phyloP scores from a whole-genome alignment of 2,888 invertebrate species.

The Agrotis ipsilon region DNA sequence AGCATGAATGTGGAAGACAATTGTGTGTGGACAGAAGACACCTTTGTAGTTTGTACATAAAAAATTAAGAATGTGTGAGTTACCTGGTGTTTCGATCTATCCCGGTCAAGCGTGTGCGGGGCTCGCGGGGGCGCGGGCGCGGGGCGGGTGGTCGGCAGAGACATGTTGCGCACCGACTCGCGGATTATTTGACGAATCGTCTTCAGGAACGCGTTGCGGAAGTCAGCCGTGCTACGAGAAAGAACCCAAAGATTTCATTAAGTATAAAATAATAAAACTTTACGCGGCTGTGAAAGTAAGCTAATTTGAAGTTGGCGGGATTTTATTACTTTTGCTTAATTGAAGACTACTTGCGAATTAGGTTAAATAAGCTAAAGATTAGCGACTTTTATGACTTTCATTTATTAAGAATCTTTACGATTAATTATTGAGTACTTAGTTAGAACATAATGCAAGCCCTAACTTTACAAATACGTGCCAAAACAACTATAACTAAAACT shows the following conservation, averaged over 20 bases:
- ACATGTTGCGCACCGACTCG: conserved; percentile 99
- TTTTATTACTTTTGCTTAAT: conserved; percentile 24
- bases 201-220: conserved; percentile 98
- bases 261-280: not conserved
- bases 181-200: conserved; percentile 99
- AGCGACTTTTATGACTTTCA: conserved; percentile 6
- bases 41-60: no score
- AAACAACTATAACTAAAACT: conserved; percentile 28
- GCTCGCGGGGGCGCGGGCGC: conserved; percentile 89
- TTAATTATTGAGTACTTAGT: conserved; percentile 1
- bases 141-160: conserved; percentile 95
- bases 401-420: not conserved
- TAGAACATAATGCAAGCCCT: not conserved
- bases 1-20: not conserved
- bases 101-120: conserved; percentile 85
- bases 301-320: not conserved
- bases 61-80: not conserved
- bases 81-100: conserved; percentile 92
- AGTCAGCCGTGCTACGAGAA: conserved; percentile 96
- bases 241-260: not conserved
- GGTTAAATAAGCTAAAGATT: not conserved
- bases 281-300: not conserved
- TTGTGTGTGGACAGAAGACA: not conserved
- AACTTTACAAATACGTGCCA: conserved; percentile 19
- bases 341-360: not conserved